A percentile compares a stretch with the other conserved stretches of the same genome.
Evolutionary conservation across 92 coral and sea anemone species (phyloP).

Genomic region (Micromussa lordhowensis): DNA sequence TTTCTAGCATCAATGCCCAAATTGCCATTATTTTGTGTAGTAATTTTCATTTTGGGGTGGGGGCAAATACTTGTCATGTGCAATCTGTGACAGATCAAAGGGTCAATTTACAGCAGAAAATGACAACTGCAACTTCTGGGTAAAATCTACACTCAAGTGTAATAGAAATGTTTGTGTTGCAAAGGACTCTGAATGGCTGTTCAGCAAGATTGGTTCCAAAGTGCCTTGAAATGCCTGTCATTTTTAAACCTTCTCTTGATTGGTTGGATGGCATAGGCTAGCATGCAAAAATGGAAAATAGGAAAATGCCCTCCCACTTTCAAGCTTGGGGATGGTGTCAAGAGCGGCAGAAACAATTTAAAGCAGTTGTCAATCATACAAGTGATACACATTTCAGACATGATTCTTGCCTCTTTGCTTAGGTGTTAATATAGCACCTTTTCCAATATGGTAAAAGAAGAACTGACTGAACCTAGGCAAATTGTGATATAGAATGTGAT

Average conservation of each 20-base stretch:
- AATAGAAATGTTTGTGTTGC: not conserved
- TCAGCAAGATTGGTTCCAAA: constrained; percentile 81
- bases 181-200: constrained; percentile 51
- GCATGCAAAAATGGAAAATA: constrained; percentile 86
- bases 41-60: too few species aligned
- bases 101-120: not conserved
- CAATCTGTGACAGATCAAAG: not conserved
- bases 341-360: not conserved
- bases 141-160: not conserved
- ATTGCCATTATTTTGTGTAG: too few species aligned
- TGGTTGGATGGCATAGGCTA: constrained; percentile 88
- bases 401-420: not conserved
- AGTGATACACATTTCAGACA: too few species aligned
- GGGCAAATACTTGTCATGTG: too few species aligned
- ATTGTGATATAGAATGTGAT: not conserved
- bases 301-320: not conserved
- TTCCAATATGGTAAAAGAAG: not conserved
- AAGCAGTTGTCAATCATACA: not conserved
- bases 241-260: constrained; percentile 91
- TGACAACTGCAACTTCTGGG: too few species aligned
- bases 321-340: not conserved
- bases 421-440: not conserved
- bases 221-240: constrained; percentile 85
- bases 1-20: not conserved
- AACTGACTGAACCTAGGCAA: not conserved